A percentile compares a stretch with the other conserved stretches of the same genome.
Evolutionary conservation across 2,797 vertebrate genomes (phyloP).

Genomic region (Urosaurus nigricauda): DNA sequence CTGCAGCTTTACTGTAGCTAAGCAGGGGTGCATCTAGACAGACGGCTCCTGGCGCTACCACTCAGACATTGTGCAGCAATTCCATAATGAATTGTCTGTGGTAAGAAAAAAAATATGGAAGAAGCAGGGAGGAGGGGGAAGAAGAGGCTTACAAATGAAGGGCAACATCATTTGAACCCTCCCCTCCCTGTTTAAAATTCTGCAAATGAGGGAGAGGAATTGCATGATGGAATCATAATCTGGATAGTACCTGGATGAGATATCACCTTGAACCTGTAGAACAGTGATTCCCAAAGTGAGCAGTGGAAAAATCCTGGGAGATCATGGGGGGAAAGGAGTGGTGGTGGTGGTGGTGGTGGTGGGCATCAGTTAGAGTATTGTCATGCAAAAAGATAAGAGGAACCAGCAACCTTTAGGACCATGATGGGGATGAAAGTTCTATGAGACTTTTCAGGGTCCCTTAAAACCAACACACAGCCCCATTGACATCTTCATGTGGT

Average conservation of each 20-base stretch:
- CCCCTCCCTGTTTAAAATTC: neutral
- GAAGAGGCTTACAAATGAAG: neutral
- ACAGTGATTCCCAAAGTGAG: no score
- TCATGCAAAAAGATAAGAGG: no score
- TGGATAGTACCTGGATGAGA: neutral
- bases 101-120: neutral
- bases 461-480: no score
- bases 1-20: neutral
- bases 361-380: no score
- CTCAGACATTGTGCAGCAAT: neutral
- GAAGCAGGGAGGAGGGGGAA: neutral
- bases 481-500: no score
- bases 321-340: no score
- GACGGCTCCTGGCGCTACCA: neutral
- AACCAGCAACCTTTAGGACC: no score
- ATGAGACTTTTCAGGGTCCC: no score
- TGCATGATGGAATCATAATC: neutral
- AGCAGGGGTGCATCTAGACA: neutral
- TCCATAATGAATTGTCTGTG: neutral
- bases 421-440: no score
- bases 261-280: neutral
- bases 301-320: no score
- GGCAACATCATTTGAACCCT: neutral
- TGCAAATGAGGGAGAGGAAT: neutral
- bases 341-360: no score